Evolutionary conservation across 2,888 invertebrate genomes (phyloP).

Genomic region (Prionchulus punctatus): DNA sequence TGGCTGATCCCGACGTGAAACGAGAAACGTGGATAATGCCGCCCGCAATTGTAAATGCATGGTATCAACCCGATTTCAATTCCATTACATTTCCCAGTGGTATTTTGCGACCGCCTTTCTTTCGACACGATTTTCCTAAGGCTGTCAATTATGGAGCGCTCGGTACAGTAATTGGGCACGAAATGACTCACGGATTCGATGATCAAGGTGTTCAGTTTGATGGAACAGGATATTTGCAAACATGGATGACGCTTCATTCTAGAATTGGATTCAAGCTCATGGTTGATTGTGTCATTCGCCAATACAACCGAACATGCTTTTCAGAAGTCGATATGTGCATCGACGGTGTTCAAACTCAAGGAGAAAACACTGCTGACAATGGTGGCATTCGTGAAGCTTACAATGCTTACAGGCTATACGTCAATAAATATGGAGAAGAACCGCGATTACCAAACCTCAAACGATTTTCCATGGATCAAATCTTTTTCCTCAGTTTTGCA

Average conservation of each 20-base stretch:
- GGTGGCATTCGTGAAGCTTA: background rate
- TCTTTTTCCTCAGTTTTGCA: conserved; percentile 1
- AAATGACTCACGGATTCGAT: too few relatives aligned
- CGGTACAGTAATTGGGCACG: background rate
- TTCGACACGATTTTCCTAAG: background rate
- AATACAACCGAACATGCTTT: background rate
- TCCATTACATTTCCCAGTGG: background rate
- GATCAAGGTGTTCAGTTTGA: conserved; percentile 1
- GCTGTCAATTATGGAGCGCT: background rate
- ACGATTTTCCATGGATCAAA: conserved; percentile 4
- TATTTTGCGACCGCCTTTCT: background rate
- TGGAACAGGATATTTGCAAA: background rate
- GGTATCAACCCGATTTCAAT: background rate
- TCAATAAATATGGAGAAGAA: background rate
- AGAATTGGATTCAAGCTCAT: background rate
- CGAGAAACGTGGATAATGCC: too few relatives aligned
- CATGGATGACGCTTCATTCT: background rate
- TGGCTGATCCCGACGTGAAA: too few relatives aligned
- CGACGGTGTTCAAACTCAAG: background rate
- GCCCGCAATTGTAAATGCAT: background rate
- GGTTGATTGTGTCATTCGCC: background rate
- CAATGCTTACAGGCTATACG: background rate
- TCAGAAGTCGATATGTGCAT: background rate
- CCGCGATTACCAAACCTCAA: background rate
- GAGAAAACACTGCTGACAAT: conserved; percentile 2